These are phyloP conservation scores for Gallinago stenura DNA, from an alignment of 2,797 vertebrate genomes.

Conservation along the genomic window DNA sequence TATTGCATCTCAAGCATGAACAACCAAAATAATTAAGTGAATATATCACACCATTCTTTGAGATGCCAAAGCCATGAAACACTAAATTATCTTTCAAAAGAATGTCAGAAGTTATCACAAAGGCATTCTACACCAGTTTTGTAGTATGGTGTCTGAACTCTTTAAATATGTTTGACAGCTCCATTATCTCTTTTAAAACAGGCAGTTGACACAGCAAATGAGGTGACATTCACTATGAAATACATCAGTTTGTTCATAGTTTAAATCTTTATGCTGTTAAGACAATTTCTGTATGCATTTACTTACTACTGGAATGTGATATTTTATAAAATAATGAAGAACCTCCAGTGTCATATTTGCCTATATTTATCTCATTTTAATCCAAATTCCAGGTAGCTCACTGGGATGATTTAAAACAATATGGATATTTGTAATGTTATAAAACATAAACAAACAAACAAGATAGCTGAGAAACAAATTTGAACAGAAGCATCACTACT, in stretches of 20 bases:
- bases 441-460: background rate
- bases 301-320: background rate
- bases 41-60: background rate
- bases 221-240: background rate
- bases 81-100: background rate
- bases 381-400: background rate
- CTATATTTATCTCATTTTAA: background rate
- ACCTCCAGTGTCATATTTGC: background rate
- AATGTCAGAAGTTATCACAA: background rate
- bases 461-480: background rate
- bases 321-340: background rate
- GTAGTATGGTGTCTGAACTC: background rate
- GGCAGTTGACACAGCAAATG: background rate
- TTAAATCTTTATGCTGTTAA: background rate
- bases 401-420: background rate
- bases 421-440: background rate
- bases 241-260: background rate
- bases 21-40: background rate
- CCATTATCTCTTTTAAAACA: background rate
- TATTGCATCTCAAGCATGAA: background rate
- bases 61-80: background rate
- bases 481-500: background rate
- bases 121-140: background rate
- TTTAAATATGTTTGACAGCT: background rate
- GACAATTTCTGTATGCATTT: background rate